Conservation (phyloP, 2,113 vertebrate species). For the Tachysurus vachellii region DNA sequence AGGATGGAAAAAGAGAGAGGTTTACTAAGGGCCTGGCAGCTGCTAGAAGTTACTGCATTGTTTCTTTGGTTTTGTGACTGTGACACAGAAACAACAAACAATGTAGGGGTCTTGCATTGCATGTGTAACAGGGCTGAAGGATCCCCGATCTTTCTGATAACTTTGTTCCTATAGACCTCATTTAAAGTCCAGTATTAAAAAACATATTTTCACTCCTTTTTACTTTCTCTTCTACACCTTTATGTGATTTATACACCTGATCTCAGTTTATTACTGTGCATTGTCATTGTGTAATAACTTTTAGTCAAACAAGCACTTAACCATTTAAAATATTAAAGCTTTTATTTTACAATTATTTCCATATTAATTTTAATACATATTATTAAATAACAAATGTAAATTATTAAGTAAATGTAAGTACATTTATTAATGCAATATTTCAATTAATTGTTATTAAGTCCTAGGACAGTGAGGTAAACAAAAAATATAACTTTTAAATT, state of each 20-base stretch:
- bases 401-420: background rate
- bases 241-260: background rate
- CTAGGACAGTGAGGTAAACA: background rate
- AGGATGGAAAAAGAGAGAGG: background rate
- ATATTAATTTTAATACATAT: background rate
- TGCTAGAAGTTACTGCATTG: background rate
- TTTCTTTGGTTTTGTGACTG: background rate
- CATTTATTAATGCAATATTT: background rate
- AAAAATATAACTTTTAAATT: background rate
- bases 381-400: background rate
- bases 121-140: constrained; percentile 57
- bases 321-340: no score
- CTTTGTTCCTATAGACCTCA: constrained; percentile 61
- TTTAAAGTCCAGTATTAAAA: constrained; percentile 61
- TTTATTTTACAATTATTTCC: background rate
- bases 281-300: background rate
- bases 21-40: background rate
- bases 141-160: constrained; percentile 71
- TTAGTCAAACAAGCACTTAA: background rate
- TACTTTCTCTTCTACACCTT: constrained; percentile 32
- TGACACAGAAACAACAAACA: constrained; percentile 5
- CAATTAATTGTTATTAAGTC: no score
- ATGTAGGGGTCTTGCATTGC: background rate
- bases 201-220: constrained; percentile 58
- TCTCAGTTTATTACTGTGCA: background rate